Evolutionary conservation across 2,113 vertebrate species (phyloP).

Genomic region (Laticauda laticaudata): DNA sequence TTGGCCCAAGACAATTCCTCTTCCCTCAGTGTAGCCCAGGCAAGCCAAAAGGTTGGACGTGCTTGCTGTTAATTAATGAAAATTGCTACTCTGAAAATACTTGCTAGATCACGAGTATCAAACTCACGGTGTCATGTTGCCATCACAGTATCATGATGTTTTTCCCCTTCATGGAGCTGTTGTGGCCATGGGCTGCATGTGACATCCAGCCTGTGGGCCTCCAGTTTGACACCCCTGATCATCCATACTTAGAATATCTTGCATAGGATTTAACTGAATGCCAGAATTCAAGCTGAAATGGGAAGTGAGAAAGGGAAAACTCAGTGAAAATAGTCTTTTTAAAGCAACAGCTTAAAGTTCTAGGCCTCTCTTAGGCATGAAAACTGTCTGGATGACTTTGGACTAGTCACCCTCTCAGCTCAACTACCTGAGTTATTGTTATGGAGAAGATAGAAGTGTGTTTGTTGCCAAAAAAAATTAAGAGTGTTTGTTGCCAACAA

Average conservation of each 20-base stretch:
- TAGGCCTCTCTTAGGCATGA: background rate
- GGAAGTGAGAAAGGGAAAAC: background rate
- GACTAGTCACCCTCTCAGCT: background rate
- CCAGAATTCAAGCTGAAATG: background rate
- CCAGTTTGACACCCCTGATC: background rate
- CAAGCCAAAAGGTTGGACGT: no score
- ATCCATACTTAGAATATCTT: background rate
- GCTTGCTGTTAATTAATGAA: background rate
- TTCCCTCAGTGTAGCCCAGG: no score
- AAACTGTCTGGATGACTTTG: background rate
- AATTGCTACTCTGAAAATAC: background rate
- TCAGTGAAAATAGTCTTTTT: background rate
- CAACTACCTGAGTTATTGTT: background rate
- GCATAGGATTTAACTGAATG: background rate
- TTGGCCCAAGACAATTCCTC: no score
- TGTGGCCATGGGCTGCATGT: no score
- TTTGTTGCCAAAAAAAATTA: background rate
- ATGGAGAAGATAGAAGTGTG: background rate
- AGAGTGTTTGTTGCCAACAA: background rate
- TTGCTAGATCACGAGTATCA: background rate
- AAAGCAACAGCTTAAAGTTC: background rate
- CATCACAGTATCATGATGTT: no score
- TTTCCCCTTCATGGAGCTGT: no score
- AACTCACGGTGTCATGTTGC: no score
- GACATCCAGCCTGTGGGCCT: no score